These are phyloP conservation scores for Lasioglossum zephyrum DNA, from an alignment of 2,888 invertebrate genomes.

Conservation along the genomic window DNA sequence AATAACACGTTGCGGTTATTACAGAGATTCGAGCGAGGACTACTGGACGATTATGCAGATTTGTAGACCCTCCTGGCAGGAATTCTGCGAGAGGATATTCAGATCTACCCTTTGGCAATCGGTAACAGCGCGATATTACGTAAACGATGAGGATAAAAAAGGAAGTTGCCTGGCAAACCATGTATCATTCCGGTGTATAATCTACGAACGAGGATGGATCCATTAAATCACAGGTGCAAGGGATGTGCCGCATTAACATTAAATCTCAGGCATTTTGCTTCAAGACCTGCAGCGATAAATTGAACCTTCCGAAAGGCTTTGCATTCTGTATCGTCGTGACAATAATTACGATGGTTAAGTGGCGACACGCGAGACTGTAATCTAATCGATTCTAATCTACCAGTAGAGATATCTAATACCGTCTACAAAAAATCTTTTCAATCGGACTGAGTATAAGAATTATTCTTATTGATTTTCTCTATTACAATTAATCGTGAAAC, in stretches of 20 bases:
- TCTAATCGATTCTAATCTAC: neutral
- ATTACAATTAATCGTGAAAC: neutral
- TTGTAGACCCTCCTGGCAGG: neutral
- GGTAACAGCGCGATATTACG: conserved; percentile 37
- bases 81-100: conserved; percentile 23
- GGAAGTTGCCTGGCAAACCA: conserved; percentile 12
- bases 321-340: neutral
- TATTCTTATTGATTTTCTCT: neutral
- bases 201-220: conserved; percentile 24
- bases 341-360: neutral
- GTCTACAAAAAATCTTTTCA: neutral
- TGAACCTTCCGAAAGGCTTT: neutral
- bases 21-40: neutral
- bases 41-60: conserved; percentile 26
- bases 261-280: conserved; percentile 17
- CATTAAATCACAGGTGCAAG: conserved; percentile 30
- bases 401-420: neutral
- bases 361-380: neutral
- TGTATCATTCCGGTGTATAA: conserved; percentile 38
- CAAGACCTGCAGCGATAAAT: neutral
- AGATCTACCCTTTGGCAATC: conserved; percentile 22
- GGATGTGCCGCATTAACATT: conserved; percentile 21
- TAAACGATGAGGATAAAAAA: conserved; percentile 36
- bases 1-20: neutral
- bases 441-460: neutral